Conservation (phyloP, 2,888 invertebrate genomes). For the Epirrita christyi region DNA sequence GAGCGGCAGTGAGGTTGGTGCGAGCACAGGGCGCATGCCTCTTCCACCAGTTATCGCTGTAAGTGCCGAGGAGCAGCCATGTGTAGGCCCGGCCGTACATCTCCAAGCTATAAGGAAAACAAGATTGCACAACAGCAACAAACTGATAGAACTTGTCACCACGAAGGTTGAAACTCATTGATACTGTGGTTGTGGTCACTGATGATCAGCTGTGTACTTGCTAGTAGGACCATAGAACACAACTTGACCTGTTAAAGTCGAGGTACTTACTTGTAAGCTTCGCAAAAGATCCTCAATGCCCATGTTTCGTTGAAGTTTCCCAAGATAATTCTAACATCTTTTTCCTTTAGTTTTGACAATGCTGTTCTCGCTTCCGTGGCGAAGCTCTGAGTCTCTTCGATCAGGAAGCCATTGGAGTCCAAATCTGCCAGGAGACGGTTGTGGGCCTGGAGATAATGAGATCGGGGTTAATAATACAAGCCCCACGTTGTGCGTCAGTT, state of each 20-base stretch:
- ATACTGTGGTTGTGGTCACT: too few species aligned
- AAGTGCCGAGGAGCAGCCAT: slow-evolving; percentile 97
- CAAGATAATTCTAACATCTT: slow-evolving; percentile 97
- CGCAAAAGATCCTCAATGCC: slow-evolving; percentile 95
- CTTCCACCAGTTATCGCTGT: slow-evolving; percentile 91
- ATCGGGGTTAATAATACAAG: too few species aligned
- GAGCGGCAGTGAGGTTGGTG: slow-evolving; percentile 89
- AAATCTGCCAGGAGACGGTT: slow-evolving; percentile 94
- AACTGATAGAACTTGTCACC: too few species aligned
- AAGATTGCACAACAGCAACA: too few species aligned
- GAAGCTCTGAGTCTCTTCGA: slow-evolving; percentile 96
- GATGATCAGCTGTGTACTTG: too few species aligned
- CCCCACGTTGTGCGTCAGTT: too few species aligned
- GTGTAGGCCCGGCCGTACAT: slow-evolving; percentile 97
- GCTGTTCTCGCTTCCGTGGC: slow-evolving; percentile 94
- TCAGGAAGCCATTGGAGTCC: slow-evolving; percentile 91
- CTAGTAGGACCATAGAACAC: too few species aligned
- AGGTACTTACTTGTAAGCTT: slow-evolving; percentile 88
- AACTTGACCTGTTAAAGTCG: neutral
- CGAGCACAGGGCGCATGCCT: slow-evolving; percentile 87
- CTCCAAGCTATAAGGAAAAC: slow-evolving; percentile 87
- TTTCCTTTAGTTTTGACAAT: slow-evolving; percentile 92
- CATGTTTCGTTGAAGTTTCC: slow-evolving; percentile 98
- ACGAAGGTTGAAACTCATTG: too few species aligned
- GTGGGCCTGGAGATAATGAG: slow-evolving; percentile 86